phyloP scores from a whole-genome alignment of 2,888 invertebrate species.

The Apodemia hepburni region DNA sequence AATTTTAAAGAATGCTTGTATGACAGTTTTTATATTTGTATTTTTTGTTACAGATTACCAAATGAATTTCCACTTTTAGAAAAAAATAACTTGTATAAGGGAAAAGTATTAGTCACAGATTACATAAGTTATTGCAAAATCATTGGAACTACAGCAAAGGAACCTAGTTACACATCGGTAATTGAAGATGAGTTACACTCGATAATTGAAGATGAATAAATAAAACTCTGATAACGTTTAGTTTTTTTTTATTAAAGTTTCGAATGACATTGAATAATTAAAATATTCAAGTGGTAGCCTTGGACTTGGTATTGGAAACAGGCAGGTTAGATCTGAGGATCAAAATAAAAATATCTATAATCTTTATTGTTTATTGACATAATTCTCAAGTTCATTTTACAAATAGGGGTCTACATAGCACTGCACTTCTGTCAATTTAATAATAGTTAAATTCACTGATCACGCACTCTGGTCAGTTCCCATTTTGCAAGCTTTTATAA shows the following conservation, averaged over 20 bases:
- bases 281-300: constrained; percentile 16
- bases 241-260: constrained; percentile 5
- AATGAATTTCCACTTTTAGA: constrained; percentile 56
- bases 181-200: constrained; percentile 8
- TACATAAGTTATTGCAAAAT: constrained; percentile 69
- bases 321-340: constrained; percentile 71
- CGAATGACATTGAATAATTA: not conserved
- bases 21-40: not conserved
- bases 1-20: no score
- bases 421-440: constrained; percentile 49
- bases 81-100: constrained; percentile 59
- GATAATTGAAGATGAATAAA: constrained; percentile 16
- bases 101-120: constrained; percentile 67
- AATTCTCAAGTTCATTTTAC: constrained; percentile 44
- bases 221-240: constrained; percentile 5
- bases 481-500: constrained; percentile 74
- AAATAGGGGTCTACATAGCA: constrained; percentile 47
- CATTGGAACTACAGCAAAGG: constrained; percentile 42
- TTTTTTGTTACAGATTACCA: constrained; percentile 47
- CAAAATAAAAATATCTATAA: constrained; percentile 44
- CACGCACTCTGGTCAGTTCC: constrained; percentile 63
- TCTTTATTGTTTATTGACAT: constrained; percentile 59
- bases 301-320: constrained; percentile 45
- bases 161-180: constrained; percentile 13
- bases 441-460: constrained; percentile 48